phyloP scores from a whole-genome alignment of 2,797 vertebrate genomes.

The Mormyrus proboscirostris region DNA sequence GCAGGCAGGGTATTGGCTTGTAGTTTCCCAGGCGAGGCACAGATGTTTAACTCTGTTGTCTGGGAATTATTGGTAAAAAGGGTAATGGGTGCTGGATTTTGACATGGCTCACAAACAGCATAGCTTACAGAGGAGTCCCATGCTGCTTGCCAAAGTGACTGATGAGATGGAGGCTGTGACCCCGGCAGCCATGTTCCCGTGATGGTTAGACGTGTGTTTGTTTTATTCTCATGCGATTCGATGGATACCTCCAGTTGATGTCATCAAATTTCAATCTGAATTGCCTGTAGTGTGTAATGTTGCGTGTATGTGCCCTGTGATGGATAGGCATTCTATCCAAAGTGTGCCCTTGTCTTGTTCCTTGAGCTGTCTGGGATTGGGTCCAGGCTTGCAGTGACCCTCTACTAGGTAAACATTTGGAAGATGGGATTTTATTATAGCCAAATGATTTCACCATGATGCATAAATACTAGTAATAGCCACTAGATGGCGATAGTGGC shows the following conservation, averaged over 20 bases:
- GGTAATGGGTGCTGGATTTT: not conserved
- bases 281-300: not conserved
- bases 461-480: conserved; percentile 16
- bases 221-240: not conserved
- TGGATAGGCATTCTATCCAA: not conserved
- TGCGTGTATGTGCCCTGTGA: not conserved
- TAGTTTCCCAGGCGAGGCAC: conserved; percentile 7
- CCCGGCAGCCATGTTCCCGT: not conserved
- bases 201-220: not conserved
- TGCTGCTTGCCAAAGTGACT: not conserved
- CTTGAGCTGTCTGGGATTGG: not conserved
- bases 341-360: not conserved
- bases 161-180: not conserved
- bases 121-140: not conserved
- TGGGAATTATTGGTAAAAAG: conserved; percentile 7
- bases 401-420: not conserved
- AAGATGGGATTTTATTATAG: not conserved
- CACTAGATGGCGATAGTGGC: conserved; percentile 40
- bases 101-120: not conserved
- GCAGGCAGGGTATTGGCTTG: not conserved
- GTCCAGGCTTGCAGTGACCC: not conserved
- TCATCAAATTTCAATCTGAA: not conserved
- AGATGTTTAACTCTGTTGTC: not conserved
- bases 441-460: not conserved
- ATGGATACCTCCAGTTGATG: not conserved